These are phyloP conservation scores for Poecilia wingei DNA, from an alignment of 2,797 vertebrate genomes.

Conservation along the genomic window DNA sequence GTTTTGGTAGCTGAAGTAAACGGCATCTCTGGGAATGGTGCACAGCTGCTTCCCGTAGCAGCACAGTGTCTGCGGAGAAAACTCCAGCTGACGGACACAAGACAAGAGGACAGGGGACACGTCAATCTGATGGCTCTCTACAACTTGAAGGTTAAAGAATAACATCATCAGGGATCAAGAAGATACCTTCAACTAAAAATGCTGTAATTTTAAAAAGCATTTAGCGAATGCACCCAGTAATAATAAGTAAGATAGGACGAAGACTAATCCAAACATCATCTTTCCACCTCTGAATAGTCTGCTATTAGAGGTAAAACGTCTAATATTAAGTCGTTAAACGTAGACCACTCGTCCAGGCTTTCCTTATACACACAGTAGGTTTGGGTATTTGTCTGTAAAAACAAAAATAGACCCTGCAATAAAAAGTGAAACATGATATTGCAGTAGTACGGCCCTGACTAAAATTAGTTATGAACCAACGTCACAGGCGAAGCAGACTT, in stretches of 20 bases:
- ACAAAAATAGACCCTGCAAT: constrained; percentile 64
- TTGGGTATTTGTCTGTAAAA: constrained; percentile 66
- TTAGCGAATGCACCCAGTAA: too few relatives aligned
- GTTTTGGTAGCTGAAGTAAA: constrained; percentile 99
- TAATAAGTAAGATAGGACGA: not conserved
- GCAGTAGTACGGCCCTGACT: constrained; percentile 40
- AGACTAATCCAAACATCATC: not conserved
- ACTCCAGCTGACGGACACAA: constrained; percentile 78
- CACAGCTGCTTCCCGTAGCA: constrained; percentile 99
- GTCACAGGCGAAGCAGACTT: constrained; percentile 10
- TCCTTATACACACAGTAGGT: constrained; percentile 40
- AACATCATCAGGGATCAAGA: not conserved
- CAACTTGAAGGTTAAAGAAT: not conserved
- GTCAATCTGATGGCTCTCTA: constrained; percentile 11
- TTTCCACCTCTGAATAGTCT: not conserved
- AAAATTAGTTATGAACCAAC: constrained; percentile 57
- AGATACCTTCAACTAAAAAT: not conserved
- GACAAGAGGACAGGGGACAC: not conserved
- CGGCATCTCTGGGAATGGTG: constrained; percentile 96
- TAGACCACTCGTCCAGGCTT: constrained; percentile 18
- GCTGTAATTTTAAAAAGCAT: too few relatives aligned
- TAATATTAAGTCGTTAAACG: not conserved
- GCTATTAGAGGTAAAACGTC: not conserved
- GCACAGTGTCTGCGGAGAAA: constrained; percentile 97
- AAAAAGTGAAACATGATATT: constrained; percentile 64